phyloP scores from a whole-genome alignment of 1,140 invertebrate genomes.

The Riptortus pedestris region DNA sequence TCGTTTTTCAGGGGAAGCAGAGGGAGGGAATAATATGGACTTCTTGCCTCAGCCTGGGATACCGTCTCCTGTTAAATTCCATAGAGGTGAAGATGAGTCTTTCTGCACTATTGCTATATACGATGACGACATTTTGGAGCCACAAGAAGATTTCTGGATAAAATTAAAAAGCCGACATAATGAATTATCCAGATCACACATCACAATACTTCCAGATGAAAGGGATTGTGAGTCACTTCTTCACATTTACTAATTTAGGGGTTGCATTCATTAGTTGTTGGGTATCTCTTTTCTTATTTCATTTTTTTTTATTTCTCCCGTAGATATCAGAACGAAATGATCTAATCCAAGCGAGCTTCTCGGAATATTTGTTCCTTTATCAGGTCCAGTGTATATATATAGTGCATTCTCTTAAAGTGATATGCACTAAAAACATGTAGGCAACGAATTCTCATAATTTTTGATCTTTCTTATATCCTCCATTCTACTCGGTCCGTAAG shows the following conservation, averaged over 20 bases:
- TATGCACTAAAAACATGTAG: too few relatives aligned
- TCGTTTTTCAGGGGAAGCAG: neutral
- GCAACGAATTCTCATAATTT: too few relatives aligned
- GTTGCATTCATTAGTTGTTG: too few relatives aligned
- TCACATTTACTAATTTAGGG: neutral
- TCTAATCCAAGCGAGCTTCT: too few relatives aligned
- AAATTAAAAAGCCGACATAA: neutral
- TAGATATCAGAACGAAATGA: too few relatives aligned
- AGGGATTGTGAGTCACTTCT: neutral
- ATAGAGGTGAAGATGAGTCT: neutral
- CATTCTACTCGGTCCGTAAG: too few relatives aligned
- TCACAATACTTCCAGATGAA: neutral
- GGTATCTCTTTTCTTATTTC: too few relatives aligned
- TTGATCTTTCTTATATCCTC: too few relatives aligned
- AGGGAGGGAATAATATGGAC: neutral
- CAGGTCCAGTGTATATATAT: too few relatives aligned
- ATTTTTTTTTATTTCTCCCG: too few relatives aligned
- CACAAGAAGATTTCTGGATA: neutral
- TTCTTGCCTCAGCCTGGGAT: neutral
- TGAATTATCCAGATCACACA: neutral
- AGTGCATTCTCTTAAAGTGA: too few relatives aligned
- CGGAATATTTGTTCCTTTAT: too few relatives aligned
- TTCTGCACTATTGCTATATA: neutral
- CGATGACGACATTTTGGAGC: neutral
- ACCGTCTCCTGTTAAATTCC: neutral